Base-by-base conservation (phyloP, 2,888 invertebrate species). In the Lissocephala sabroskyi region DNA sequence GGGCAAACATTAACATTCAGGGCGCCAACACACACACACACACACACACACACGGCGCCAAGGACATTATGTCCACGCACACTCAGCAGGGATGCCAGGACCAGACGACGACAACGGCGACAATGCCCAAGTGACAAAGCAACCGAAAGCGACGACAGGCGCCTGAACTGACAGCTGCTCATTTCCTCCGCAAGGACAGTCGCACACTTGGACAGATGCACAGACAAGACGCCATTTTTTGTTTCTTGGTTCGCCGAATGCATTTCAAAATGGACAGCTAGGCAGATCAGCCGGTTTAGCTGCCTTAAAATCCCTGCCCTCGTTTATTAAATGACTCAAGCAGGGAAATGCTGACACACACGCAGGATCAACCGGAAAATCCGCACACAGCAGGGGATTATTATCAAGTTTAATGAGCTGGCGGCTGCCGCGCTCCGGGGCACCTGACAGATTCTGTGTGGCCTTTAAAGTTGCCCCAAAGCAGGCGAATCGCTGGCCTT, bases 221-320 rank as follows among this genome's bases (percentile, higher is more conserved):
- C 29, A 23, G 0, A 28, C 32, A 36, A 35, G 6, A 17, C 0
- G 3, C 9, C 13, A 16, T 35, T 35, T 14, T 5, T 23, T 23
- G 23, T 23, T 23, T 23, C n/a, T n/a, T n/a, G n/a, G n/a, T n/a
- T n/a, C n/a, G n/a, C n/a, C 23, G 23, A 23, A 23, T 5, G 23
- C 23, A 23, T 23, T n/a, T n/a, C n/a, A n/a, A n/a, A n/a, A n/a
- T 14, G 13, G 16, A 39, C 40, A 47, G 46, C 49, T 36, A 41
- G 36, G 41, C 28, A 19, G 11, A 17, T 17, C 11, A 33, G 10
- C 47, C 33, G 49, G 45, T 61, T 59, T 75, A 75, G 78, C 78
- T 71, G 75, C 75, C 75, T 71, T 59, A 61, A 71, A 65, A 75
- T 71, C 75, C 71, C n/a, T n/a, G n/a, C n/a, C n/a, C n/a, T n/a